Percentiles rank a stretch among this genome's conserved stretches.
Conservation (phyloP, 30 jellyfish, hydroid and myxozoan species). For the Hydra vulgaris region DNA sequence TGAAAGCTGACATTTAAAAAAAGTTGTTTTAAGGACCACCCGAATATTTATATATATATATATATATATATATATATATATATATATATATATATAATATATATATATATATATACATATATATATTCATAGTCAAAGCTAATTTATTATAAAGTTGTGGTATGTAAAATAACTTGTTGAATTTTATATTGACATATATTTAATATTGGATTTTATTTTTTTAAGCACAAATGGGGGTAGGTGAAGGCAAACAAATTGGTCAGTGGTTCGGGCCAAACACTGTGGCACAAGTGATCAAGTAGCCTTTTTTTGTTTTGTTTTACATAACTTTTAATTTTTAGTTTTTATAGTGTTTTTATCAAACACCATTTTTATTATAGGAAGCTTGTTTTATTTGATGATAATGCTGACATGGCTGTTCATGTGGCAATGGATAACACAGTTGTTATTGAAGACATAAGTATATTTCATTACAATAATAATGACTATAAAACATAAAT, state of each 20-base stretch:
- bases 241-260: conserved; percentile 95
- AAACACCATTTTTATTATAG: conserved; percentile 16
- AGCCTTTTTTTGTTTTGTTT: not conserved
- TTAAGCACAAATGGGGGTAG: conserved; percentile 98
- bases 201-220: not conserved
- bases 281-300: conserved; percentile 86
- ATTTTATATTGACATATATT: not conserved
- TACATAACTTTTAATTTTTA: not conserved
- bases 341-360: not conserved
- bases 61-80: too few species aligned
- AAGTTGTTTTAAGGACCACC: too few species aligned
- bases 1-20: too few species aligned
- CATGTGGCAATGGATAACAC: conserved; percentile 97
- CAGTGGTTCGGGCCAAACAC: conserved; percentile 99
- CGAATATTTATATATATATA: too few species aligned
- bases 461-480: conserved; percentile 19
- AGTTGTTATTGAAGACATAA: conserved; percentile 86
- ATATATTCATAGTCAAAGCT: not conserved
- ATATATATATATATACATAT: too few species aligned
- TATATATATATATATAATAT: too few species aligned
- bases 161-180: too few species aligned
- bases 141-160: too few species aligned
- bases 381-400: conserved; percentile 81
- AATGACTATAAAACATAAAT: not conserved
- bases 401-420: conserved; percentile 74